A percentile compares a stretch with the other conserved stretches of the same genome.
phyloP scores from a whole-genome alignment of 1,140 invertebrate genomes.

The Ips nitidus region DNA sequence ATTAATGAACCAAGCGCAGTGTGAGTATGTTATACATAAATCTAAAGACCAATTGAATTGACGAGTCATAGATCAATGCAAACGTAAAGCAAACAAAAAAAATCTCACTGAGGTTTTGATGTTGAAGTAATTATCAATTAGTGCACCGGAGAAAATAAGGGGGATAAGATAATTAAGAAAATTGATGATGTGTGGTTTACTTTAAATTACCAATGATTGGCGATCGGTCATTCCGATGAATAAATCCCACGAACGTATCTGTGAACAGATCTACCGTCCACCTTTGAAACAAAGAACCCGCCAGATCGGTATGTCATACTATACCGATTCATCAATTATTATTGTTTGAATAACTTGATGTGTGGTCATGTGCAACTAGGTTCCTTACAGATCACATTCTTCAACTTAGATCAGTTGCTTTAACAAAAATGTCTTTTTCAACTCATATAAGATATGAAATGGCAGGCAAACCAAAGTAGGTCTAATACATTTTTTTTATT shows the following conservation, averaged over 20 bases:
- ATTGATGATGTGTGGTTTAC: slow-evolving; percentile 14
- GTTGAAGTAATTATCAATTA: background rate
- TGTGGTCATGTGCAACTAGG: slow-evolving; percentile 29
- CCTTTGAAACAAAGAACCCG: slow-evolving; percentile 35
- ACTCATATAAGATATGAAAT: too few species aligned
- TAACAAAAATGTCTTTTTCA: too few species aligned
- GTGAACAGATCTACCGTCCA: slow-evolving; percentile 25
- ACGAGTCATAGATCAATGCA: background rate
- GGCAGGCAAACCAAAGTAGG: too few species aligned
- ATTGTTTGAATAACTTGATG: slow-evolving; percentile 34
- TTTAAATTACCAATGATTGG: slow-evolving; percentile 18
- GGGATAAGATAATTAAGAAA: slow-evolving; percentile 1
- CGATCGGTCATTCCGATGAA: slow-evolving; percentile 28
- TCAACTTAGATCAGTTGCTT: too few species aligned
- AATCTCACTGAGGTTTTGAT: background rate
- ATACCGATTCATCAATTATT: slow-evolving; percentile 38
- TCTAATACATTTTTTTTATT: too few species aligned
- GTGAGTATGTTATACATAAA: too few species aligned
- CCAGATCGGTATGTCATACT: slow-evolving; percentile 33
- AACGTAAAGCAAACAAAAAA: background rate
- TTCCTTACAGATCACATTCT: too few species aligned
- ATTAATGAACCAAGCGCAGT: too few species aligned
- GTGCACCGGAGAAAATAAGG: background rate
- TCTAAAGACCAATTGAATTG: background rate
- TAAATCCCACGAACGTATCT: slow-evolving; percentile 38